Percentiles rank a stretch among this genome's conserved stretches.
These are phyloP conservation scores for Scotopteryx bipunctaria DNA, from an alignment of 2,888 invertebrate species.

Conservation along the genomic window DNA sequence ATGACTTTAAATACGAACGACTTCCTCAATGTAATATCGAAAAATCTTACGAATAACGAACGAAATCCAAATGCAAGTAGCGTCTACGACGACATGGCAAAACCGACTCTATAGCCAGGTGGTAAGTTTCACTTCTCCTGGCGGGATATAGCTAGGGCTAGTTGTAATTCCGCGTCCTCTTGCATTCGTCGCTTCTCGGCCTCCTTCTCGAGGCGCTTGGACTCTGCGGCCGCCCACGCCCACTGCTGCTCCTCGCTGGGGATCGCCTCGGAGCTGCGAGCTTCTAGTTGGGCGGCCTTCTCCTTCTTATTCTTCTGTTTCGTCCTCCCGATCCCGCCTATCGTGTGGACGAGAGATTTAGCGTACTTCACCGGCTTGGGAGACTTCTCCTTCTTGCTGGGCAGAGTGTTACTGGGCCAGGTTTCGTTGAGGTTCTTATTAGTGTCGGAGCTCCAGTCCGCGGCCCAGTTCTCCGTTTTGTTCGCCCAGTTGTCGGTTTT, in stretches of 20 bases:
- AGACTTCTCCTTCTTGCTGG: constrained; percentile 74
- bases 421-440: constrained; percentile 73
- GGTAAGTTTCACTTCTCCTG: constrained; percentile 63
- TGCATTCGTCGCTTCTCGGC: constrained; percentile 82
- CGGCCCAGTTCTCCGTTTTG: constrained; percentile 60
- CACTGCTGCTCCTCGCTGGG: constrained; percentile 87
- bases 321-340: constrained; percentile 72
- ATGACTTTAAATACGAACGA: constrained; percentile 5
- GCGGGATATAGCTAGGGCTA: constrained; percentile 87
- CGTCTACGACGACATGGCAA: constrained; percentile 24
- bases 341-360: constrained; percentile 72
- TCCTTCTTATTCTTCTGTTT: constrained; percentile 68
- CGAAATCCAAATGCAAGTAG: constrained; percentile 27
- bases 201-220: constrained; percentile 85
- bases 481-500: constrained; percentile 63
- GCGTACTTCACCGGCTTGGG: constrained; percentile 77
- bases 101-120: constrained; percentile 19
- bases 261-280: constrained; percentile 52
- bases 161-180: constrained; percentile 89
- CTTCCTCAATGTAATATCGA: constrained; percentile 8
- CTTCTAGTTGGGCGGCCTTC: constrained; percentile 48
- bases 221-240: constrained; percentile 89
- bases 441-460: constrained; percentile 60
- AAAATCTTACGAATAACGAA: constrained; percentile 13
- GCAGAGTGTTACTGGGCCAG: constrained; percentile 71